Evolutionary conservation across 2,888 invertebrate genomes (phyloP), one percentile per base, ranked within the genome.

Genomic region (Acanthacorydalis orientalis): DNA sequence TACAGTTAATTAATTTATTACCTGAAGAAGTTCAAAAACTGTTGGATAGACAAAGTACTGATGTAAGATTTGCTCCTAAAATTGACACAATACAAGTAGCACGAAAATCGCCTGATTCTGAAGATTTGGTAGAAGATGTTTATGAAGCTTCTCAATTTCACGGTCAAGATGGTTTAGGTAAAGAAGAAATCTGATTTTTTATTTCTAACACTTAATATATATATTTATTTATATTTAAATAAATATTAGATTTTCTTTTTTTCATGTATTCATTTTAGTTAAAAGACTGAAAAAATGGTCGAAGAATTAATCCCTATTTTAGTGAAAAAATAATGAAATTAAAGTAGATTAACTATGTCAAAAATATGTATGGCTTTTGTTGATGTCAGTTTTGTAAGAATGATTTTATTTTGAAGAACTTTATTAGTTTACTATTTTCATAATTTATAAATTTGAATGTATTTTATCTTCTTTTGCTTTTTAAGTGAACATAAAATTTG

Each of bases 121-220:
- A 78, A 2, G 75, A 80, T 40, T 80, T 77, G 51, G 66, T 77
- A 38, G 81, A 82, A 62, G 80, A 81, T 62, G 77, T 80, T 8
- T 81, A 80, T 60, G 68, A 77, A 51, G 80, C 81, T 0, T 70
- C 75, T 49, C 83, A 83, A 57, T 83, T 74, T 60, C 82, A 83
- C 57, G 82, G 82, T 0, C 83, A 83, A 59, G 69, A 69, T 53
- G 67, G 66, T 23, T 47, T 48, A 44, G 38, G 41, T 41, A 34
- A n/a, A n/a, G n/a, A n/a, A n/a, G n/a, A 11, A 35, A 47, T 35
- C 4, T 14, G 16, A n/a, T n/a, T 23, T 23, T 23, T 23, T 23
- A 4, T 2, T 23, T 4, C 23, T 23, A 31, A 2, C 12, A 37
- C 6, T n/a, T 35, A 35, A 44, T 44, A 4, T 43, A 47, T n/a